Conservation (phyloP, 2,888 invertebrate species). For the Mylabris sibirica region DNA sequence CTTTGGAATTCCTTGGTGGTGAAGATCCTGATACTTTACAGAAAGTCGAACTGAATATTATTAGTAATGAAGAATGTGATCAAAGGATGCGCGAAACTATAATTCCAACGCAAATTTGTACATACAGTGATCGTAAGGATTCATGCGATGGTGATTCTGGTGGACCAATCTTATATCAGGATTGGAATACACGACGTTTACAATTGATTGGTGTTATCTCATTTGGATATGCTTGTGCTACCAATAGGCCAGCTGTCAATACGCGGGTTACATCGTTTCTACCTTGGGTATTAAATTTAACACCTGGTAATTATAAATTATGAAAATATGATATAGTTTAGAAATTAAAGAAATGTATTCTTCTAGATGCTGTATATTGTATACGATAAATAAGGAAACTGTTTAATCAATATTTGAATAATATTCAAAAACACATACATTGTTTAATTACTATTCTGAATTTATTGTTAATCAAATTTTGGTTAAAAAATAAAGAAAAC, state of each 20-base stretch:
- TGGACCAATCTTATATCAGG: conserved; percentile 59
- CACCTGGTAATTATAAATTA: conserved; percentile 43
- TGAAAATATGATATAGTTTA: neutral
- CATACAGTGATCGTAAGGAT: conserved; percentile 47
- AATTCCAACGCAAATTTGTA: conserved; percentile 50
- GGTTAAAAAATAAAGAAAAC: too few relatives aligned
- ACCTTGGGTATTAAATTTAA: conserved; percentile 64
- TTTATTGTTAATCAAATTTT: too few relatives aligned
- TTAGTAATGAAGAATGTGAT: conserved; percentile 60
- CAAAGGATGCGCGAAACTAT: conserved; percentile 11
- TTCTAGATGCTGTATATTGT: neutral
- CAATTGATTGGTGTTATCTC: conserved; percentile 65
- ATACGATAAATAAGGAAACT: neutral
- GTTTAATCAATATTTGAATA: too few relatives aligned
- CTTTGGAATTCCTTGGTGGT: conserved; percentile 62
- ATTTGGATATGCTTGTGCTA: conserved; percentile 66
- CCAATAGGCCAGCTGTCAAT: conserved; percentile 63
- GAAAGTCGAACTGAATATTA: conserved; percentile 64
- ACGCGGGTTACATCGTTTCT: conserved; percentile 65
- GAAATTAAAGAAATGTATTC: neutral
- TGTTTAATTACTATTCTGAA: too few relatives aligned
- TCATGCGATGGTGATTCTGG: conserved; percentile 51
- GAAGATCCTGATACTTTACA: conserved; percentile 60
- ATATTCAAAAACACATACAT: too few relatives aligned
- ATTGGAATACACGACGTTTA: conserved; percentile 56